These are phyloP conservation scores for Bradypus variegatus DNA, from an alignment of 2,797 vertebrate species.

Conservation along the genomic window DNA sequence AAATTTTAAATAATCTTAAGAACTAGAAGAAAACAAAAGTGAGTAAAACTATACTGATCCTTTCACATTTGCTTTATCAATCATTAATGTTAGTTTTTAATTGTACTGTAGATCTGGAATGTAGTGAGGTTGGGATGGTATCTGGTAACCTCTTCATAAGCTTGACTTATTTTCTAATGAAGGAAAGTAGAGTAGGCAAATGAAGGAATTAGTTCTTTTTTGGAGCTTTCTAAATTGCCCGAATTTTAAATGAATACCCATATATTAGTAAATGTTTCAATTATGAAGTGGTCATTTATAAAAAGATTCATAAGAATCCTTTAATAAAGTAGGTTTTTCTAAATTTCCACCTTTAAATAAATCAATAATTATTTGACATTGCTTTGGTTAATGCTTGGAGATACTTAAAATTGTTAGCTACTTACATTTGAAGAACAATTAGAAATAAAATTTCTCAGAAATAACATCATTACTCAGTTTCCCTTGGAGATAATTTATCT, in stretches of 20 bases:
- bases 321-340: neutral
- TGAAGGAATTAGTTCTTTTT: neutral
- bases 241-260: constrained; percentile 1
- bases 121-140: neutral
- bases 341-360: neutral
- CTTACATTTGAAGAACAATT: neutral
- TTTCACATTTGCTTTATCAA: neutral
- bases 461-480: neutral
- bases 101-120: neutral
- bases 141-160: neutral
- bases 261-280: neutral
- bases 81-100: neutral
- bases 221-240: neutral
- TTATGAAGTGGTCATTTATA: neutral
- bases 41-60: neutral
- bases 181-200: neutral
- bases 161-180: neutral
- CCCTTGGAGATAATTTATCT: neutral
- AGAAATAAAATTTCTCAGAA: constrained; percentile 32
- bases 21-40: neutral
- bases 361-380: neutral
- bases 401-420: neutral
- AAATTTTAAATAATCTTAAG: neutral
- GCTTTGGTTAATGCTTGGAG: constrained; percentile 9
- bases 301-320: neutral